Conservation (phyloP, 2,797 vertebrate genomes). For the Microhierax caerulescens region DNA sequence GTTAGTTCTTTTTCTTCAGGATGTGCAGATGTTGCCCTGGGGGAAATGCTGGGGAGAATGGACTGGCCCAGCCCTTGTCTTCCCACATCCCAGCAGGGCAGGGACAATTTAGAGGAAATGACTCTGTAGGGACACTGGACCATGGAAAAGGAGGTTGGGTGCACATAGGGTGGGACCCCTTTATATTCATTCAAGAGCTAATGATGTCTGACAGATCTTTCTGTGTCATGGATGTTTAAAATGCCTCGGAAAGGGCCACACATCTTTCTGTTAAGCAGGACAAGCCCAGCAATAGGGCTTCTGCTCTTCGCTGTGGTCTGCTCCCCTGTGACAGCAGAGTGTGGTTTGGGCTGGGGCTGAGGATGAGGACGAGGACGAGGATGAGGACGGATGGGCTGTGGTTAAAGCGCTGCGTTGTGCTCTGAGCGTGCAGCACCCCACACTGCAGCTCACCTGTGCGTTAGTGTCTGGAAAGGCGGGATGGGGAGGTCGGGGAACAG, state of each 20-base stretch:
- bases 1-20: not conserved
- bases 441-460: fast-evolving
- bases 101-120: fast-evolving
- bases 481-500: not conserved
- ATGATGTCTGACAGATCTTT: not conserved
- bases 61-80: not conserved
- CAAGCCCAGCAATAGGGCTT: no score
- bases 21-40: not conserved
- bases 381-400: not conserved
- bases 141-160: not conserved
- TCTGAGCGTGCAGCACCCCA: not conserved
- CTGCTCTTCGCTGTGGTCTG: not conserved
- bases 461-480: not conserved
- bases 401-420: not conserved
- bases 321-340: not conserved
- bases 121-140: not conserved
- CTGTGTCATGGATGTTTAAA: not conserved
- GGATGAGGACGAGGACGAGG: not conserved
- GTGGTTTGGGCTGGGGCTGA: not conserved
- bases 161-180: not conserved
- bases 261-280: not conserved
- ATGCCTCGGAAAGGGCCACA: not conserved
- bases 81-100: not conserved
- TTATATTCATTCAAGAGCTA: not conserved
- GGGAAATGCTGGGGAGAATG: not conserved